Conservation (phyloP, 2,797 vertebrate genomes). For the Scyliorhinus canicula region DNA sequence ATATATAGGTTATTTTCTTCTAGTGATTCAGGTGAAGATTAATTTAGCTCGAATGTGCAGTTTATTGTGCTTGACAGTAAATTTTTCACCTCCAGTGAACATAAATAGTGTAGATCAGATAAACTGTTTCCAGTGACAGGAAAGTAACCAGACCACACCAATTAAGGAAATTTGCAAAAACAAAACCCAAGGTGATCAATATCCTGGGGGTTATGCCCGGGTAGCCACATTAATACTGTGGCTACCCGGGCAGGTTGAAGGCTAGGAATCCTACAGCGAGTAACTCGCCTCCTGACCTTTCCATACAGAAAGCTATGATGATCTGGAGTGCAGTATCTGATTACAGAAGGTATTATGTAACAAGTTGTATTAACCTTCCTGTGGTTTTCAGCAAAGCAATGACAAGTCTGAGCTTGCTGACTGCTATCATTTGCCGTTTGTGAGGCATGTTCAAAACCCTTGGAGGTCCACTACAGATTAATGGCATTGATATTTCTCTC, state of each 20-base stretch:
- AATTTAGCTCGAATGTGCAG: neutral
- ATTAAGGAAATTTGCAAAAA: neutral
- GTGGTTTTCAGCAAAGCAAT: neutral
- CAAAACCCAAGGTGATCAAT: no score
- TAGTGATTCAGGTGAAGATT: neutral
- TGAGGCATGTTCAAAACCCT: constrained; percentile 5
- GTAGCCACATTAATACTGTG: no score
- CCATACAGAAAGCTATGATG: no score
- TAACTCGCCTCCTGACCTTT: no score
- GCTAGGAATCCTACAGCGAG: no score
- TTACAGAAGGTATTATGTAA: neutral
- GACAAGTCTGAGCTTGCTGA: constrained; percentile 7
- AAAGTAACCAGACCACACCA: neutral
- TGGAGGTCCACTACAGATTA: neutral
- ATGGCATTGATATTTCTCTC: neutral
- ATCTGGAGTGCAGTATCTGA: neutral
- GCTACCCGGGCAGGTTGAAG: no score
- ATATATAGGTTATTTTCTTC: neutral
- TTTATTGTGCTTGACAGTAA: neutral
- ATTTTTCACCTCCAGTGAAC: neutral
- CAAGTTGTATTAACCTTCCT: neutral
- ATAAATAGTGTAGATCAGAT: neutral
- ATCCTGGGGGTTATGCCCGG: no score
- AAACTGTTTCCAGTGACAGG: neutral
- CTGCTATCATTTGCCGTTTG: neutral